A percentile compares a stretch with the other conserved stretches of the same genome.
Evolutionary conservation across 2,888 invertebrate genomes (phyloP).

Genomic region (Phorcus lineatus): DNA sequence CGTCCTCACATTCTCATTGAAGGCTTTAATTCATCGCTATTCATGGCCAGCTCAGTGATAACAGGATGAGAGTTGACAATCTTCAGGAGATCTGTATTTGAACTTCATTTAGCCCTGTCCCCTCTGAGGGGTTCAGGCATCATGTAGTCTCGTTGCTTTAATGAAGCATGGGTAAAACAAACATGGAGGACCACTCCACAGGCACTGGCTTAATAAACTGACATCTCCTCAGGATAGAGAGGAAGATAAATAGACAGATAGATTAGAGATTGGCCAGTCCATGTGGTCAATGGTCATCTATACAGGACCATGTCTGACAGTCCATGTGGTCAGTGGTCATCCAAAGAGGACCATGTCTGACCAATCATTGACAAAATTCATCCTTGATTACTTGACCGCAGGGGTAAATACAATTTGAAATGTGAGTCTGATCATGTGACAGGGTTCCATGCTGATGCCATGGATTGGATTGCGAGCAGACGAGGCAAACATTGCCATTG

Average conservation of each 20-base stretch:
- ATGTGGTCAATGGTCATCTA: neutral
- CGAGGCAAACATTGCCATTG: neutral
- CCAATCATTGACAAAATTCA: too few relatives aligned
- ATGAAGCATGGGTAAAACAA: neutral
- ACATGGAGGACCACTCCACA: neutral
- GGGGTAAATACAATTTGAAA: neutral
- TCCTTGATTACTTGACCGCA: neutral
- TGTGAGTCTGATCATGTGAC: neutral
- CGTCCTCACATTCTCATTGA: too few relatives aligned
- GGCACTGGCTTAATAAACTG: conserved; percentile 1
- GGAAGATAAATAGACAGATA: neutral
- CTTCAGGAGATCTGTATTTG: too few relatives aligned
- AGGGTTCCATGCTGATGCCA: neutral
- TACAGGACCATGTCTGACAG: neutral
- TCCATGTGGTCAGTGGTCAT: neutral
- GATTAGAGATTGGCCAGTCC: neutral
- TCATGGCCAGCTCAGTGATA: too few relatives aligned
- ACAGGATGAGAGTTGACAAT: too few relatives aligned
- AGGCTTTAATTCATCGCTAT: too few relatives aligned
- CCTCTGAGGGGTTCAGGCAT: too few relatives aligned
- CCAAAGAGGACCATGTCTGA: neutral
- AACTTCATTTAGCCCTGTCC: too few relatives aligned
- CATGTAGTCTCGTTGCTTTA: neutral
- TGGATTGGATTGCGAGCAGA: neutral
- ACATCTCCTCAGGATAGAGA: neutral